A percentile compares a stretch with the other conserved stretches of the same genome.
Evolutionary conservation across 2,888 invertebrate species (phyloP).

Genomic region (Horisme vitalbata): DNA sequence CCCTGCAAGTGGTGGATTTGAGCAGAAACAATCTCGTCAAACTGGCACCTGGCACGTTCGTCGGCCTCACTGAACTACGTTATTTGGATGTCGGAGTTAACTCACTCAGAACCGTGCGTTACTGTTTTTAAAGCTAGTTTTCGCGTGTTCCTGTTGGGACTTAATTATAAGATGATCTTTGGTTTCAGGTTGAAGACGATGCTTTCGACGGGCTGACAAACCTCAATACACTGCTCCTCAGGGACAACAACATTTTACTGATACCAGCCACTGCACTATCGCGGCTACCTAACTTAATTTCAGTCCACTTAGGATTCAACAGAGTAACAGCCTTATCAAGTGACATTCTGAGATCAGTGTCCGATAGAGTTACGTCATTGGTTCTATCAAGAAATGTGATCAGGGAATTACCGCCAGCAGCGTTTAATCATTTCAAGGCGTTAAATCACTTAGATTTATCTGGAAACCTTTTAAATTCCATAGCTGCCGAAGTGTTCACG

Average conservation of each 20-base stretch:
- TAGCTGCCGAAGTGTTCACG: constrained; percentile 88
- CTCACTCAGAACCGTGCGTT: constrained; percentile 91
- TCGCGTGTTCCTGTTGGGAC: neutral
- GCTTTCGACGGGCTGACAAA: constrained; percentile 92
- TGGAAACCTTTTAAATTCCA: constrained; percentile 88
- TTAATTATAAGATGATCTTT: constrained; percentile 4
- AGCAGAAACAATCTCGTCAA: constrained; percentile 93
- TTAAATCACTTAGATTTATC: constrained; percentile 89
- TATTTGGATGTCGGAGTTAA: constrained; percentile 93
- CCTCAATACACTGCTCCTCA: constrained; percentile 89
- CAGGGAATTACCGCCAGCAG: constrained; percentile 90
- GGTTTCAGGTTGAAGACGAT: constrained; percentile 91
- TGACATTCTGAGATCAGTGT: constrained; percentile 88
- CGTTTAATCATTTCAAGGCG: constrained; percentile 90
- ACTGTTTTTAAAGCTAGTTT: neutral
- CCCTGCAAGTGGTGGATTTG: constrained; percentile 89
- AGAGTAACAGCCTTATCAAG: constrained; percentile 92
- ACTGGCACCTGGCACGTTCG: constrained; percentile 91
- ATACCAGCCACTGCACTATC: constrained; percentile 93
- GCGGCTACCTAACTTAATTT: constrained; percentile 88
- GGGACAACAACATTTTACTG: constrained; percentile 93
- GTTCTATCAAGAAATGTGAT: constrained; percentile 93
- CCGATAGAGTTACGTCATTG: constrained; percentile 87
- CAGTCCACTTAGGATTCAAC: constrained; percentile 92
- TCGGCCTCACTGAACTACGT: constrained; percentile 86